phyloP scores from a whole-genome alignment of 1,140 invertebrate species.

The Pararge aegeria region DNA sequence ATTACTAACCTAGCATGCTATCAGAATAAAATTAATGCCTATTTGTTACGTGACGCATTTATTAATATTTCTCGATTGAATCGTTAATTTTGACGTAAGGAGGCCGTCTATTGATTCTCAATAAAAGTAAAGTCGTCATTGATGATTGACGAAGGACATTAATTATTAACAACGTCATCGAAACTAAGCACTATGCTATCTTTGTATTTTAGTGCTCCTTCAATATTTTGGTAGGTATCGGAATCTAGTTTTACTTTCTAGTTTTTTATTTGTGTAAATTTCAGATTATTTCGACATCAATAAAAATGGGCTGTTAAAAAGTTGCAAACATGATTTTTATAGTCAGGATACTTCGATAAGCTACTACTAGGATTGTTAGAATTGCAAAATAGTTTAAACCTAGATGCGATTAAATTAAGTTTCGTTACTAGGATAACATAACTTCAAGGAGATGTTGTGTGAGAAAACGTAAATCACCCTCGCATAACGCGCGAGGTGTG shows the following conservation, averaged over 20 bases:
- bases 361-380: not conserved
- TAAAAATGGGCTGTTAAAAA: too few relatives aligned
- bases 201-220: too few relatives aligned
- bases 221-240: too few relatives aligned
- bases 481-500: slow-evolving; percentile 75
- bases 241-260: too few relatives aligned
- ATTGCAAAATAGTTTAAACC: slow-evolving; percentile 2
- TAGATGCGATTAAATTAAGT: not conserved
- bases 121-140: slow-evolving; percentile 7
- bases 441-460: slow-evolving; percentile 41
- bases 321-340: not conserved
- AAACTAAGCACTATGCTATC: not conserved
- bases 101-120: slow-evolving; percentile 2
- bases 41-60: not conserved
- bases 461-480: slow-evolving; percentile 63
- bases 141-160: not conserved
- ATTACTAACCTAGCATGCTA: too few relatives aligned
- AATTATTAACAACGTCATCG: not conserved
- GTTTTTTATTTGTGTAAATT: too few relatives aligned
- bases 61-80: slow-evolving; percentile 5
- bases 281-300: too few relatives aligned
- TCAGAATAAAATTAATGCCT: too few relatives aligned
- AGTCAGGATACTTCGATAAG: not conserved
- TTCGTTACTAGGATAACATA: slow-evolving; percentile 3
- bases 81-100: slow-evolving; percentile 1